Base-by-base conservation (phyloP, 2,888 invertebrate species). In the Ichneumon xanthorius region DNA sequence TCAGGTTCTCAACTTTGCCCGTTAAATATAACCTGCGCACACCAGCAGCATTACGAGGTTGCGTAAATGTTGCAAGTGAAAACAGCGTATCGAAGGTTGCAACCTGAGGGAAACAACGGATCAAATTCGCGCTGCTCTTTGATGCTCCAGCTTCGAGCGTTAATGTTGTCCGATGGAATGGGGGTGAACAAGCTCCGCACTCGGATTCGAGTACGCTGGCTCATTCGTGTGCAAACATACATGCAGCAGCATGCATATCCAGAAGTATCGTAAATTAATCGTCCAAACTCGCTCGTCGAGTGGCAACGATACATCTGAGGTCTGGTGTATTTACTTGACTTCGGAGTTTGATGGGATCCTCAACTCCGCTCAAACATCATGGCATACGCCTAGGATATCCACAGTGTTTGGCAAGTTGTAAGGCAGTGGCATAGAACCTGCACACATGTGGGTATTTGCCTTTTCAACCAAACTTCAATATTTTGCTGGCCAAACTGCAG, bases 11-110 rank as follows among this genome's bases (percentile, higher is more conserved):
- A 30, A 53, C 65, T 37, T 67, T 14, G 30, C 40, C 67, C 65
- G 40, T 77, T 77, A 53, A 40, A 53, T 55, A 33, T 30, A 48
- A 48, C n/a, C 55, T n/a, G n/a, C 22, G 53, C 26, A 40, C 53
- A 67, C 40, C 67, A n/a, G 40, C 53, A 45, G 67, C 53, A 67
- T 55, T 33, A 77, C 53, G 77, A 40, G 16, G 55, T 33, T 53
- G 55, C 67, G 65, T 53, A 53, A 77, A 77, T 67, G 67, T 26
- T 77, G 33, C 53, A 65, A 45, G 77, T 55, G 53, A n/a, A 53
- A 77, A 53, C 67, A 40, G 55, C 67, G 40, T 40, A 55, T 4
- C 77, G 33, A 26, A n/a, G 40, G 9, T 33, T 2, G 14, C 19
- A 26, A 67, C 77, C 67, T 19, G n/a, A 53, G 2, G 14, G 55